Conservation (phyloP, 2,888 invertebrate species). For the Epirrita christyi region DNA sequence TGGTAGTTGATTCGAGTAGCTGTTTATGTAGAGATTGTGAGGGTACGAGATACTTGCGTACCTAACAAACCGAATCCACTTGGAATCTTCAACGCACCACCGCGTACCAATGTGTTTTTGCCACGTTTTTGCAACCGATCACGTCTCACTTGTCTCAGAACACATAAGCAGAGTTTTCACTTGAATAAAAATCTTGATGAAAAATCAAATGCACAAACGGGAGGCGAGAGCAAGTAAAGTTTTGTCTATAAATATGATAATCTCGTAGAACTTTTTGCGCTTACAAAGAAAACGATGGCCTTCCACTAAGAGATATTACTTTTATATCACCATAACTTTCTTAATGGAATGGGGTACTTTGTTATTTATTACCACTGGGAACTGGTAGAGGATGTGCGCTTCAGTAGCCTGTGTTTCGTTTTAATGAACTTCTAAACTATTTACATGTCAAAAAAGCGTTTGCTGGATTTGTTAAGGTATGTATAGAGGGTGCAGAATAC, state of each 20-base stretch:
- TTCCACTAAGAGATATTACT: slow-evolving; percentile 19
- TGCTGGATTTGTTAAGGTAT: not conserved
- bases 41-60: slow-evolving; percentile 27
- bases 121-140: slow-evolving; percentile 46
- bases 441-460: slow-evolving; percentile 16
- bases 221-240: slow-evolving; percentile 44
- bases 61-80: slow-evolving; percentile 42
- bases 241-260: slow-evolving; percentile 51
- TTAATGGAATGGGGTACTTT: slow-evolving; percentile 20
- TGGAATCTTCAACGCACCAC: slow-evolving; percentile 61
- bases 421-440: slow-evolving; percentile 22
- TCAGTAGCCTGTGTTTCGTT: slow-evolving; percentile 7
- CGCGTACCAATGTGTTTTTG: slow-evolving; percentile 55
- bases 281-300: slow-evolving; percentile 24
- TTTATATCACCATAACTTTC: slow-evolving; percentile 27
- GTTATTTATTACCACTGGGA: slow-evolving; percentile 25
- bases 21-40: slow-evolving; percentile 14
- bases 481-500: not conserved
- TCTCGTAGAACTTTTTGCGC: slow-evolving; percentile 41
- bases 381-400: slow-evolving; percentile 9
- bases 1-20: slow-evolving; percentile 21
- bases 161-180: slow-evolving; percentile 44
- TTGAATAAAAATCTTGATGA: slow-evolving; percentile 44
- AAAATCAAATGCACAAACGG: slow-evolving; percentile 26
- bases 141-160: slow-evolving; percentile 27